Conservation (phyloP, 2,113 vertebrate species). For the Chloropsis cyanopogon region DNA sequence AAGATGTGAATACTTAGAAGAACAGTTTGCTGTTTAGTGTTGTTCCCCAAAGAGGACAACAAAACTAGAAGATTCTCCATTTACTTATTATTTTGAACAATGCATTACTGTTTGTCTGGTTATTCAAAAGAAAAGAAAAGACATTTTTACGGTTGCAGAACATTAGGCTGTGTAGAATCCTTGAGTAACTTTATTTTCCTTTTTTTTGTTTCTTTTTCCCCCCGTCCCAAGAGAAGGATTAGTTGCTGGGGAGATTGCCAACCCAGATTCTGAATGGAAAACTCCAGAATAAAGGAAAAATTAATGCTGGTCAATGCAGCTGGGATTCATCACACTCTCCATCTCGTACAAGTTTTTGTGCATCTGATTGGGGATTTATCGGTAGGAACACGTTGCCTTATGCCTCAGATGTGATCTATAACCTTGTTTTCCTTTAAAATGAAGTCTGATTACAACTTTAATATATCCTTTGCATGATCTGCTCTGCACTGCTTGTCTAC, state of each 20-base stretch:
- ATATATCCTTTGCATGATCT: not conserved
- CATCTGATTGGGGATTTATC: not conserved
- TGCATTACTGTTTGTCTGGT: not conserved
- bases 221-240: not conserved
- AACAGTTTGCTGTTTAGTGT: not conserved
- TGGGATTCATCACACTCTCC: not conserved
- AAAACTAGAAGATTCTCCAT: not conserved
- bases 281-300: not conserved
- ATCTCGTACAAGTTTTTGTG: not conserved
- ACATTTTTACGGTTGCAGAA: not conserved
- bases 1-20: not conserved
- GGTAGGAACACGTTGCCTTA: not conserved
- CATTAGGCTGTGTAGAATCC: not conserved
- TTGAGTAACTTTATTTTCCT: not conserved
- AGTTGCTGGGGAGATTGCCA: constrained; percentile 44
- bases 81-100: not conserved
- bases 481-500: not conserved
- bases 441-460: not conserved
- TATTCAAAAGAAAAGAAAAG: not conserved
- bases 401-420: constrained; percentile 4
- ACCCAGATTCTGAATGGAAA: constrained; percentile 32
- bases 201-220: accelerated
- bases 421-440: not conserved
- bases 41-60: not conserved
- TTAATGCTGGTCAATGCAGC: not conserved